These are phyloP conservation scores for Hydraecia micacea DNA, from an alignment of 2,888 invertebrate genomes.

Conservation along the genomic window DNA sequence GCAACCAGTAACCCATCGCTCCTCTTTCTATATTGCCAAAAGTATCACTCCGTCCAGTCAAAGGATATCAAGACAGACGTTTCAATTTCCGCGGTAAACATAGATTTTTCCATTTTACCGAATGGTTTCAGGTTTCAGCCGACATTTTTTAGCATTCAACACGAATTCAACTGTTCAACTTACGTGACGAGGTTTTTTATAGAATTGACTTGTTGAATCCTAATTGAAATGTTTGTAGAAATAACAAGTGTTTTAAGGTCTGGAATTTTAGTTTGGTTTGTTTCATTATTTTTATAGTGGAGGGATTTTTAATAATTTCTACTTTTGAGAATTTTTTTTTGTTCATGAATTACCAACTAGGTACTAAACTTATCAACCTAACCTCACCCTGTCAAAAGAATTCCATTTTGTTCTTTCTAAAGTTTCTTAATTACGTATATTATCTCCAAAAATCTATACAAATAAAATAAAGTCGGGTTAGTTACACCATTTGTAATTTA, in stretches of 20 bases:
- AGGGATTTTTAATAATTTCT: not conserved
- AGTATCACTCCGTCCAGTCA: not conserved
- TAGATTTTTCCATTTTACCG: constrained; percentile 24
- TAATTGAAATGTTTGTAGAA: constrained; percentile 28
- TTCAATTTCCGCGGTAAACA: constrained; percentile 50
- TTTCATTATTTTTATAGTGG: not conserved
- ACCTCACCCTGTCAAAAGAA: too few species aligned
- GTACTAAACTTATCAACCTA: too few species aligned
- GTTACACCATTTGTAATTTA: too few species aligned
- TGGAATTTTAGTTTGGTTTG: not conserved
- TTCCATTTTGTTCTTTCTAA: too few species aligned
- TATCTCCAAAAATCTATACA: not conserved
- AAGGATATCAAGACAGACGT: constrained; percentile 25
- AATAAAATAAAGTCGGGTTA: too few species aligned
- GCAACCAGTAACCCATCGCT: not conserved
- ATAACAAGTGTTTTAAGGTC: not conserved
- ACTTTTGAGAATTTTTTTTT: not conserved
- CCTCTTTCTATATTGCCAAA: not conserved
- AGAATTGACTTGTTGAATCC: constrained; percentile 37
- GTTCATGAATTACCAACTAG: too few species aligned
- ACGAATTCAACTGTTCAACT: constrained; percentile 18
- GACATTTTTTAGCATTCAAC: constrained; percentile 39
- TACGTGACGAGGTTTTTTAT: constrained; percentile 50
- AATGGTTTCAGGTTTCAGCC: constrained; percentile 35
- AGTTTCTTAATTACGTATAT: not conserved